Evolutionary conservation across 2,888 invertebrate species (phyloP).

Genomic region (Oxyteleia sp.): DNA sequence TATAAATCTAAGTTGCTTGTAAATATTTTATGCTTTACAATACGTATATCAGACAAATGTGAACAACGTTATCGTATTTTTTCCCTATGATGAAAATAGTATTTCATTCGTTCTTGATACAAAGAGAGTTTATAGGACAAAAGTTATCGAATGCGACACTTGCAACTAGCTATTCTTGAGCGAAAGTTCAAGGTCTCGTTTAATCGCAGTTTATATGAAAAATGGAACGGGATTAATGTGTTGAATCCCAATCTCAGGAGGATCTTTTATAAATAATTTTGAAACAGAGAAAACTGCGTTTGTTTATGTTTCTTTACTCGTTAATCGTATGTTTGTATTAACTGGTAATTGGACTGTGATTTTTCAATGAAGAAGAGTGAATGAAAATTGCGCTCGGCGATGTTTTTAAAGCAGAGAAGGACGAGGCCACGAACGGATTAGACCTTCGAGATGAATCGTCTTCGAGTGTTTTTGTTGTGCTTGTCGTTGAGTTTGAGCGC

Average conservation of each 20-base stretch:
- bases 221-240: no score
- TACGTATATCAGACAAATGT: constrained; percentile 47
- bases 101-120: no score
- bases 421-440: not conserved
- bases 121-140: no score
- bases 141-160: no score
- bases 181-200: no score
- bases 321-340: not conserved
- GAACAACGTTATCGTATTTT: constrained; percentile 12
- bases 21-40: constrained; percentile 53
- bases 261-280: no score
- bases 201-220: no score
- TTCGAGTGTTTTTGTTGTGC: not conserved
- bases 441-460: not conserved
- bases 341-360: not conserved
- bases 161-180: no score
- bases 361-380: not conserved
- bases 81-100: not conserved
- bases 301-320: not conserved
- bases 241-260: no score
- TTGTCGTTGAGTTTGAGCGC: not conserved
- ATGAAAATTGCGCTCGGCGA: not conserved
- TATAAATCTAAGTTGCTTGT: constrained; percentile 63
- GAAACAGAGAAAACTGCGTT: no score
- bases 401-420: not conserved